phyloP scores from a whole-genome alignment of 2,888 invertebrate genomes.

The Phalera bucephala region DNA sequence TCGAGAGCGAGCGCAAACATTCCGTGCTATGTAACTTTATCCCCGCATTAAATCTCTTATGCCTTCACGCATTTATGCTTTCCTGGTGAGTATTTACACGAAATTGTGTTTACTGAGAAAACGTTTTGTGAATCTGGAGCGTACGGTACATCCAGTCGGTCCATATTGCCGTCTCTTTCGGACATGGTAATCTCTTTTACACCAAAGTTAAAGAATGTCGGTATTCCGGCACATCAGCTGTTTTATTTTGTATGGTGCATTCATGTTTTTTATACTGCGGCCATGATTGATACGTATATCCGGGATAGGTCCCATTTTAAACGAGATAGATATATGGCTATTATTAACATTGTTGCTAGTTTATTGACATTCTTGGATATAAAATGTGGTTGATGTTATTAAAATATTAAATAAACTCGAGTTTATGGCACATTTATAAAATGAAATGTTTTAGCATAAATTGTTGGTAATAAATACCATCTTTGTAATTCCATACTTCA shows the following conservation, averaged over 20 bases:
- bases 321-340: no score
- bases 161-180: slow-evolving; percentile 20
- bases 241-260: slow-evolving; percentile 13
- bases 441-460: no score
- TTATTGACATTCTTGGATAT: no score
- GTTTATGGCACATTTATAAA: no score
- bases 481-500: no score
- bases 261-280: slow-evolving; percentile 12
- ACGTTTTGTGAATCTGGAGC: slow-evolving; percentile 45
- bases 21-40: slow-evolving; percentile 19
- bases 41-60: slow-evolving; percentile 21
- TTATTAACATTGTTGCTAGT: no score
- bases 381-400: no score
- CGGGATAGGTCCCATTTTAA: slow-evolving; percentile 11
- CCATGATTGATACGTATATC: slow-evolving; percentile 26
- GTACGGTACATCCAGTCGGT: slow-evolving; percentile 41
- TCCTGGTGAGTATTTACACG: slow-evolving; percentile 45
- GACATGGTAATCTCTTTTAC: slow-evolving; percentile 14
- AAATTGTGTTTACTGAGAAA: slow-evolving; percentile 53
- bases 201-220: slow-evolving; percentile 20
- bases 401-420: no score
- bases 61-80: slow-evolving; percentile 28
- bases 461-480: no score
- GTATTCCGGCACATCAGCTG: slow-evolving; percentile 37
- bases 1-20: slow-evolving; percentile 10